A percentile compares a stretch with the other conserved stretches of the same genome.
These are phyloP conservation scores for Pan troglodytes DNA, from an alignment of 2,113 vertebrate genomes.

Conservation along the genomic window NHGRI_mPanTro3-v2.1_pri NC_072411.2:22685501-22686000, in stretches of 20 bases:
- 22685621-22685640: not conserved
- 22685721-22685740: not conserved
- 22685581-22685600: not conserved
- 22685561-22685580: not conserved
- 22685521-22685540: not conserved
- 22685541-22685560: slow-evolving; percentile 9
- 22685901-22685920: not conserved
- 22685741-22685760: not conserved
- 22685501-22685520: not conserved
- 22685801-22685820: not conserved
- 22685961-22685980: not conserved
- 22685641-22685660: not conserved
- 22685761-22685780: not conserved
- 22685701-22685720: not conserved
- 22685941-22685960: not conserved
- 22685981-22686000: not conserved
- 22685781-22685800: not conserved
- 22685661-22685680: not conserved
- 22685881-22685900: not conserved
- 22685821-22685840: not conserved
- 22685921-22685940: not conserved
- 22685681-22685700: not conserved
- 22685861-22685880: not conserved
- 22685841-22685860: not conserved
- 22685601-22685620: not conserved